These are phyloP conservation scores for Yponomeuta evonymella DNA, from an alignment of 2,888 invertebrate genomes.

Conservation along the genomic window DNA sequence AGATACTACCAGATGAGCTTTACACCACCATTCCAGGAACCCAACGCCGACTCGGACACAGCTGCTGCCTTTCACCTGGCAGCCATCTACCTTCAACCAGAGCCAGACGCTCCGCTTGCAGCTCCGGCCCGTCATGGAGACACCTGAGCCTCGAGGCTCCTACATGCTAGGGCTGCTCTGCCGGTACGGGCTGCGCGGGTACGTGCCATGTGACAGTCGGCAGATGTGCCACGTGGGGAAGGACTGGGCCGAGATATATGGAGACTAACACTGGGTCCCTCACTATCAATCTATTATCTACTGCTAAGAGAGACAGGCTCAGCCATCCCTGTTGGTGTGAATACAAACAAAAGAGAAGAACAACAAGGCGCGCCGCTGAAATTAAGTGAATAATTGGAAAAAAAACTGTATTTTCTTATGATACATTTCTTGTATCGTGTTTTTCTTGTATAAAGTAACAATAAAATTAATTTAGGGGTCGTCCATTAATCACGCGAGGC, in stretches of 20 bases:
- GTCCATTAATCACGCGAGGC: too few species aligned
- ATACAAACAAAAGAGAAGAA: too few species aligned
- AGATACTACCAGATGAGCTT: neutral
- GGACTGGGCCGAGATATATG: neutral
- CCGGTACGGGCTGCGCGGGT: conserved; percentile 47
- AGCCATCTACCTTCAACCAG: conserved; percentile 34
- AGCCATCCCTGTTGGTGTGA: too few species aligned
- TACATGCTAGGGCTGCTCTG: conserved; percentile 48
- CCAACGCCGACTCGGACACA: conserved; percentile 45
- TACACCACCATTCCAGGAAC: conserved; percentile 37
- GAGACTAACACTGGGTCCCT: neutral
- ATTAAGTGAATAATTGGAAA: too few species aligned
- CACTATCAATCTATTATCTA: neutral
- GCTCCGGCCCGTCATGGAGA: conserved; percentile 30
- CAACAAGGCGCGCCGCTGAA: too few species aligned
- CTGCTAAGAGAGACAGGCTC: too few species aligned
- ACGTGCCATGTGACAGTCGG: conserved; percentile 53
- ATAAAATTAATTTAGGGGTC: too few species aligned
- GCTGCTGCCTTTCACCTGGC: conserved; percentile 47
- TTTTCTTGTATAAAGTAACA: too few species aligned
- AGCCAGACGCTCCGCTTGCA: conserved; percentile 43
- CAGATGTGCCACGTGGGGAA: conserved; percentile 7
- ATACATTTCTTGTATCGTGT: too few species aligned
- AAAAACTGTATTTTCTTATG: too few species aligned
- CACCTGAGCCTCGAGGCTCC: conserved; percentile 32